A percentile compares a stretch with the other conserved stretches of the same genome.
These are phyloP conservation scores for Periophthalmus modestus DNA, from an alignment of 2,113 vertebrate genomes.

Conservation along the genomic window DNA sequence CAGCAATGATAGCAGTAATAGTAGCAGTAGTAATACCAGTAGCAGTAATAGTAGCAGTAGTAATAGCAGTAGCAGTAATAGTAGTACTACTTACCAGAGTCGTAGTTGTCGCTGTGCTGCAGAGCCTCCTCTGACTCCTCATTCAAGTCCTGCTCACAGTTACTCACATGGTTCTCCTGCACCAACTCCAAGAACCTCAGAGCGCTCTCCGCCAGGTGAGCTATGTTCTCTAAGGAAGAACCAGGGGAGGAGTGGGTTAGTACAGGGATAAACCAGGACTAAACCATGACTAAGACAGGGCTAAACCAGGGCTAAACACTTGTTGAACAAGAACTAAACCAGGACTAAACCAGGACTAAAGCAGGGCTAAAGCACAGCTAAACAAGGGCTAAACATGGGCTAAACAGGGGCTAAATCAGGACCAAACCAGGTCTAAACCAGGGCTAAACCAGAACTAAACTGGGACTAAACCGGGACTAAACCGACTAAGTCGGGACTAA, in stretches of 20 bases:
- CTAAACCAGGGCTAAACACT: not conserved
- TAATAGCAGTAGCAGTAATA: not conserved
- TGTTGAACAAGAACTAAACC: not conserved
- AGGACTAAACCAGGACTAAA: not conserved
- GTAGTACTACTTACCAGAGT: conserved; percentile 70
- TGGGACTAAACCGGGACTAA: not conserved
- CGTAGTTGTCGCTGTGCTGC: conserved; percentile 92
- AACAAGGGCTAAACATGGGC: not conserved
- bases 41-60: not conserved
- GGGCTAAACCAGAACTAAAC: not conserved
- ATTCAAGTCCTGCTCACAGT: conserved; percentile 84
- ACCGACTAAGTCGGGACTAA: not conserved
- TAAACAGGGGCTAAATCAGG: not conserved
- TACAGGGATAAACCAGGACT: not conserved
- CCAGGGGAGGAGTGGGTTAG: not conserved
- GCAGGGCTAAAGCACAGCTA: not conserved
- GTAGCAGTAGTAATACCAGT: too few relatives aligned
- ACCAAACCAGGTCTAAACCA: not conserved
- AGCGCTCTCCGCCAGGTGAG: conserved; percentile 94
- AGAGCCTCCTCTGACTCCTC: conserved; percentile 89
- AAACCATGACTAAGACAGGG: not conserved
- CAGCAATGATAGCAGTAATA: not conserved
- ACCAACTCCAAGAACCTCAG: conserved; percentile 95
- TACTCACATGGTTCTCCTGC: conserved; percentile 91
- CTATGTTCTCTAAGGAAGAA: conserved; percentile 87